A percentile compares a stretch with the other conserved stretches of the same genome.
phyloP scores from a whole-genome alignment of 2,888 invertebrate species.

The Entomobrya multifasciata region DNA sequence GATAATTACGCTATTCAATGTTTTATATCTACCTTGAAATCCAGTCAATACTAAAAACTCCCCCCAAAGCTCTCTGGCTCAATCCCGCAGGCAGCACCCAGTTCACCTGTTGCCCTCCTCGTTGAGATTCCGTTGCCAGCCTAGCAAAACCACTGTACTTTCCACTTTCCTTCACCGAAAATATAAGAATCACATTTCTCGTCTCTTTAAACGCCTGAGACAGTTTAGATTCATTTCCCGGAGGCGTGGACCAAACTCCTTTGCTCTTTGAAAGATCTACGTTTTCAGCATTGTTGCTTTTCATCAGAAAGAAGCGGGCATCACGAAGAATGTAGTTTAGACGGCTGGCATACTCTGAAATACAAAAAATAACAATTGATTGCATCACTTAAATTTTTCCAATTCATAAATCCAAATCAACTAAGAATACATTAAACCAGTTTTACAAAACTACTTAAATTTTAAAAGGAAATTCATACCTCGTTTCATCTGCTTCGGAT shows the following conservation, averaged over 20 bases:
- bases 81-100: constrained; percentile 97
- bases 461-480: no score
- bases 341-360: constrained; percentile 91
- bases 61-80: constrained; percentile 95
- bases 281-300: constrained; percentile 98
- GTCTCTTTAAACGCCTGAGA: constrained; percentile 96
- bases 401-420: no score
- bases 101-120: constrained; percentile 93
- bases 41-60: constrained; percentile 98
- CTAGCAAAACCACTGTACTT: constrained; percentile 94
- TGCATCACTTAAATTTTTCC: no score
- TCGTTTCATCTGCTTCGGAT: constrained; percentile 63
- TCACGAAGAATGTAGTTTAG: constrained; percentile 96
- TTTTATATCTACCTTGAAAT: constrained; percentile 82
- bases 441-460: no score
- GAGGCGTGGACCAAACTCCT: constrained; percentile 98
- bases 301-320: constrained; percentile 95
- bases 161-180: constrained; percentile 99
- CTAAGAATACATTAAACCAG: no score
- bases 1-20: no score
- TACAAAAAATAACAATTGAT: no score
- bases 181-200: constrained; percentile 95
- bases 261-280: constrained; percentile 96
- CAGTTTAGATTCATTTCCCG: constrained; percentile 97
- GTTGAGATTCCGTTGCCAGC: constrained; percentile 91